These are phyloP conservation scores for Lanius collurio DNA, from an alignment of 2,113 vertebrate species.

Conservation along the genomic window DNA sequence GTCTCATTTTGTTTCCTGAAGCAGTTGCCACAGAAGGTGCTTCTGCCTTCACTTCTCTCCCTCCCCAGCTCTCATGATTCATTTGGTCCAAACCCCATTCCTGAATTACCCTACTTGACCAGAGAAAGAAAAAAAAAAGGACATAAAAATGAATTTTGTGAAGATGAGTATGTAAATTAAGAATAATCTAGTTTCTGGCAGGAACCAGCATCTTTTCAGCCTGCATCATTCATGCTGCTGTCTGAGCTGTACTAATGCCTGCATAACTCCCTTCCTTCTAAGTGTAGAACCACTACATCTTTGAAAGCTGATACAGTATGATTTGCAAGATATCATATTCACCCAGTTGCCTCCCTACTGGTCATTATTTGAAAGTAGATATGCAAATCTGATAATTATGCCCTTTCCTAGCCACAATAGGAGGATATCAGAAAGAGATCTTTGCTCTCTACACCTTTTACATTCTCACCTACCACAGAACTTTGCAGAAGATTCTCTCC, in stretches of 20 bases:
- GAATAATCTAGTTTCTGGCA: not conserved
- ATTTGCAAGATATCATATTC: not conserved
- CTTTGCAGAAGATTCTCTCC: not conserved
- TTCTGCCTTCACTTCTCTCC: not conserved
- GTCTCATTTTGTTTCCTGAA: not conserved
- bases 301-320: not conserved
- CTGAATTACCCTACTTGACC: not conserved
- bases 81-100: not conserved
- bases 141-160: not conserved
- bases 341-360: not conserved
- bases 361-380: not conserved
- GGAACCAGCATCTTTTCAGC: not conserved
- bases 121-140: too few species aligned
- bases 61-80: not conserved
- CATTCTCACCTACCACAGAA: not conserved
- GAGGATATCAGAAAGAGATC: not conserved
- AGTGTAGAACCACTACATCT: not conserved
- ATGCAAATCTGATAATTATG: not conserved
- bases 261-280: not conserved
- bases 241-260: not conserved
- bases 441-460: not conserved
- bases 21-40: not conserved
- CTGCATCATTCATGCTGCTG: fast-evolving
- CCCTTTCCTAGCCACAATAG: not conserved
- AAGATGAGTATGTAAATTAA: not conserved